These are phyloP conservation scores for Falcunculus frontatus DNA, from an alignment of 2,113 vertebrate genomes.

Conservation along the genomic window DNA sequence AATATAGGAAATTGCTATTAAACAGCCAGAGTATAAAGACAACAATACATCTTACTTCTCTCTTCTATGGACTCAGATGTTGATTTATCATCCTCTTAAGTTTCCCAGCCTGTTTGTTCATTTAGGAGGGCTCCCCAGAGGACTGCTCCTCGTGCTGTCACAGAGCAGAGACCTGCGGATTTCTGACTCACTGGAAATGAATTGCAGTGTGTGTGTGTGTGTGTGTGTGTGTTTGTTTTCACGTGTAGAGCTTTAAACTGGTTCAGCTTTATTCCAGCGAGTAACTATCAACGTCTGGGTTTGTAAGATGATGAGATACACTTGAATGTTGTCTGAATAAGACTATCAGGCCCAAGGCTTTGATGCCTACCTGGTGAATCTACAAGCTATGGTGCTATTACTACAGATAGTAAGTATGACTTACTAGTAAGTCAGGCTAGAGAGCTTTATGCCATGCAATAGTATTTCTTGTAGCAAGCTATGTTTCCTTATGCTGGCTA, in stretches of 20 bases:
- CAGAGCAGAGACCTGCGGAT: background rate
- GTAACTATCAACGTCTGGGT: background rate
- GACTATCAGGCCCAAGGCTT: background rate
- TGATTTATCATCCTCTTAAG: background rate
- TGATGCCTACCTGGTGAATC: background rate
- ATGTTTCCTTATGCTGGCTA: background rate
- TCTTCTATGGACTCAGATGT: background rate
- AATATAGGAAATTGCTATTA: background rate
- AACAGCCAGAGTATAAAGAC: background rate
- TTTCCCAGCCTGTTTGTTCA: background rate
- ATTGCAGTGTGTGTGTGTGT: background rate
- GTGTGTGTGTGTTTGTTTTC: background rate
- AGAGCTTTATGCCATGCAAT: background rate
- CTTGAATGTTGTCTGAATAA: background rate
- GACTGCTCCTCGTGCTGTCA: background rate
- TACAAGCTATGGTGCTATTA: rapidly evolving
- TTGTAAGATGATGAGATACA: background rate
- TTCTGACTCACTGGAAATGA: background rate
- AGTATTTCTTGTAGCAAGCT: background rate
- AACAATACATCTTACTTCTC: background rate
- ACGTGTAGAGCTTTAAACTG: background rate
- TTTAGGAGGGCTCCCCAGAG: background rate
- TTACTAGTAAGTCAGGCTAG: background rate
- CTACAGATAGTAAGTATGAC: background rate
- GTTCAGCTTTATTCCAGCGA: background rate